These are phyloP conservation scores for Plusia festucae DNA, from an alignment of 2,888 invertebrate genomes.

Conservation along the genomic window DNA sequence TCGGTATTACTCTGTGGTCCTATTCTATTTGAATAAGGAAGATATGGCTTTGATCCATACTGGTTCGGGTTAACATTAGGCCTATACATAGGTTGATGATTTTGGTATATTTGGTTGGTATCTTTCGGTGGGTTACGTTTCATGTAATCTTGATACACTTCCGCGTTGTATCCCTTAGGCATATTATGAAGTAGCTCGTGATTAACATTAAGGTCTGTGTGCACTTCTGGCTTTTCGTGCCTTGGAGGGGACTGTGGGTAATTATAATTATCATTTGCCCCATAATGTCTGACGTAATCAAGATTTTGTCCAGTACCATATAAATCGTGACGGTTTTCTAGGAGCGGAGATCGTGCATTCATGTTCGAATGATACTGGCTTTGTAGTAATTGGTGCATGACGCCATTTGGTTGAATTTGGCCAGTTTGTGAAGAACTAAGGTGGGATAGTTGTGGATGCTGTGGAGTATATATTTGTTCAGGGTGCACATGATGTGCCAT, in stretches of 20 bases:
- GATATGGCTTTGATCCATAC: conserved; percentile 85
- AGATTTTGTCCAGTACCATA: conserved; percentile 89
- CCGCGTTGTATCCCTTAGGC: conserved; percentile 89
- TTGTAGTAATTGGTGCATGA: conserved; percentile 87
- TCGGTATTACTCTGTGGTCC: conserved; percentile 90
- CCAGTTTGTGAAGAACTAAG: conserved; percentile 78
- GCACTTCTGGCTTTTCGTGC: conserved; percentile 80
- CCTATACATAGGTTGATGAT: conserved; percentile 86
- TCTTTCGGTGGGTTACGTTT: conserved; percentile 89
- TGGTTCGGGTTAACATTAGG: conserved; percentile 85
- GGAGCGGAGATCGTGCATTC: conserved; percentile 85
- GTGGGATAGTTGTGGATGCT: conserved; percentile 82
- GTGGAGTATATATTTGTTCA: conserved; percentile 86
- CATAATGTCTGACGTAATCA: conserved; percentile 87
- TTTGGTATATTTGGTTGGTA: conserved; percentile 89
- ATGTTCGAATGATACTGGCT: conserved; percentile 85
- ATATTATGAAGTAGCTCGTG: conserved; percentile 83
- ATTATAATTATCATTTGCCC: conserved; percentile 89
- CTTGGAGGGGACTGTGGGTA: conserved; percentile 86
- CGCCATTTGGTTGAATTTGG: conserved; percentile 87
- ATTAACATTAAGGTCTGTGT: conserved; percentile 84
- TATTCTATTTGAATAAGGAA: conserved; percentile 86
- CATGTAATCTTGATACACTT: conserved; percentile 88
- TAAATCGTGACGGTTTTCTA: conserved; percentile 89
- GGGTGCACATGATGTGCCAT: conserved; percentile 87